These are phyloP conservation scores for Brevimyrus niger DNA, from an alignment of 2,113 vertebrate genomes.

Conservation along the genomic window DNA sequence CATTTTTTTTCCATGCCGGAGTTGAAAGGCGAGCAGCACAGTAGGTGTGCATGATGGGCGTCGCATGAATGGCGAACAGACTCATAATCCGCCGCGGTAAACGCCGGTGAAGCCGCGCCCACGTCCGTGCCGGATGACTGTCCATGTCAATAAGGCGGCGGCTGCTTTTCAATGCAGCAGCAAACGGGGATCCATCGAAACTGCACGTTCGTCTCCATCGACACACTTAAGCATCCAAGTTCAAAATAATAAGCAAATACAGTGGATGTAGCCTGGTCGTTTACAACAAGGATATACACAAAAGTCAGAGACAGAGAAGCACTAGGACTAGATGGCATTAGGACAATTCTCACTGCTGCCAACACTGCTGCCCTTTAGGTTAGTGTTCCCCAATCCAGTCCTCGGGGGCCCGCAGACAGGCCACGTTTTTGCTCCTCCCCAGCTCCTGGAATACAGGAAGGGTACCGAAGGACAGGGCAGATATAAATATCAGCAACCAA, in stretches of 20 bases:
- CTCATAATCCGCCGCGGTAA: neutral
- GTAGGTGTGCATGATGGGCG: neutral
- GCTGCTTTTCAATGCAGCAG: neutral
- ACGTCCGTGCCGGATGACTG: neutral
- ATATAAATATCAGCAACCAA: slow-evolving; percentile 31
- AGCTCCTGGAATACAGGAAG: neutral
- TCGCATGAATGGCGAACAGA: neutral
- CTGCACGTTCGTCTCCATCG: neutral
- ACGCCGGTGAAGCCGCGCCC: neutral
- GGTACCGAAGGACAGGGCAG: slow-evolving; percentile 18
- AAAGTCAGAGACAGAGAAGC: neutral
- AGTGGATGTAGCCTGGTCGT: neutral
- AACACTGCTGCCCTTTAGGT: neutral
- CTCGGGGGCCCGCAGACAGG: neutral
- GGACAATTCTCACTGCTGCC: neutral
- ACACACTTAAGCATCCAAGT: neutral
- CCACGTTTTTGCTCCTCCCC: neutral
- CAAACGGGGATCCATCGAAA: neutral
- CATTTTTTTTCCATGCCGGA: neutral
- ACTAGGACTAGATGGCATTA: neutral
- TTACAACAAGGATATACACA: neutral
- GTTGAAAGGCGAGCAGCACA: neutral
- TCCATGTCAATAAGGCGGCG: neutral
- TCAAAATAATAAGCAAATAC: neutral
- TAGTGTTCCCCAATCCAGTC: neutral